These are phyloP conservation scores for Budorcas taxicolor DNA, from an alignment of 2,113 vertebrate genomes.

Conservation along the genomic window DNA sequence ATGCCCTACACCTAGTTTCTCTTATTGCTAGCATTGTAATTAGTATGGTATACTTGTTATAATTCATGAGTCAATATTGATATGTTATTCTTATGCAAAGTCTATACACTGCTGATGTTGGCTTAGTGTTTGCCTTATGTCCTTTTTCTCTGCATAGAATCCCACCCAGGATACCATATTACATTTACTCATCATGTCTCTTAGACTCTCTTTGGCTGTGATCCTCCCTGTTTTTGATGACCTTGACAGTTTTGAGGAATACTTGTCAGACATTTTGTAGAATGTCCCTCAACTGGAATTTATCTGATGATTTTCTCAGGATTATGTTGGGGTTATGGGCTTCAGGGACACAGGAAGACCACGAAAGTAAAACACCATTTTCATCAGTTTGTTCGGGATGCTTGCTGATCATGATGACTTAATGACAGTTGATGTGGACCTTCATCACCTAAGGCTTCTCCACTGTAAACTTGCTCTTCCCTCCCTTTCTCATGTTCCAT, in stretches of 20 bases:
- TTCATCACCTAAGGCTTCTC: background rate
- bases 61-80: background rate
- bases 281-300: background rate
- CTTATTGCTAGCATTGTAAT: background rate
- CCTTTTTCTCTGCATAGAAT: background rate
- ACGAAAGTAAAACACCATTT: background rate
- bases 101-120: background rate
- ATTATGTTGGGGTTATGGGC: background rate
- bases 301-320: background rate
- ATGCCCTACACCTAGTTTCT: background rate
- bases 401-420: background rate
- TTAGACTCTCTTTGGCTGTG: background rate
- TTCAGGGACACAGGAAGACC: background rate
- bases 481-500: background rate
- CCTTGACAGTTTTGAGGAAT: background rate
- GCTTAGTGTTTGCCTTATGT: background rate
- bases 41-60: background rate
- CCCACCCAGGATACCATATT: background rate
- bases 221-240: background rate
- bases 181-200: background rate
- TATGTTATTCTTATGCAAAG: background rate
- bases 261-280: background rate
- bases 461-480: background rate
- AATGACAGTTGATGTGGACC: background rate
- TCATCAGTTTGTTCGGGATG: background rate